These are phyloP conservation scores for Linnaemya tessellans DNA, from an alignment of 2,888 invertebrate genomes.

Conservation along the genomic window DNA sequence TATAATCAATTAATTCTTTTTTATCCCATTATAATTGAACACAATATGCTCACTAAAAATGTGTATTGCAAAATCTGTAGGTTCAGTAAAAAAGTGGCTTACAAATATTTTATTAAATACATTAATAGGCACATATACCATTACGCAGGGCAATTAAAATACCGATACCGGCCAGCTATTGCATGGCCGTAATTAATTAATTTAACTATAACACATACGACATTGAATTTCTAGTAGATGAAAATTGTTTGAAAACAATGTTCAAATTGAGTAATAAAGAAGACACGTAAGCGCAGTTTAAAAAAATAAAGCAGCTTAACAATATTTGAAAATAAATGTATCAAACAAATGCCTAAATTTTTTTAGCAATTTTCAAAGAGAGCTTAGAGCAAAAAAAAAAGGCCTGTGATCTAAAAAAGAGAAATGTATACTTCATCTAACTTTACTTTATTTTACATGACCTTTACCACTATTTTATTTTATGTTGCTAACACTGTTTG, in stretches of 20 bases:
- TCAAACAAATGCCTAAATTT: neutral
- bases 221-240: neutral
- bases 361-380: neutral
- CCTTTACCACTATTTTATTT: conserved; percentile 53
- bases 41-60: no score
- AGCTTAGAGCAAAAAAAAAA: conserved; percentile 8
- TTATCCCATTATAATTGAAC: no score
- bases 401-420: conserved; percentile 40
- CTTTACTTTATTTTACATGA: conserved; percentile 46
- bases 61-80: no score
- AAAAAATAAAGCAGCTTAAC: neutral
- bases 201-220: neutral
- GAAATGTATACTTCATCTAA: conserved; percentile 1
- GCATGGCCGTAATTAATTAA: neutral
- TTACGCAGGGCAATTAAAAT: neutral
- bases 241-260: neutral
- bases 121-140: neutral
- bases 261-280: neutral
- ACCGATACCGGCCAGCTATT: neutral
- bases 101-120: no score
- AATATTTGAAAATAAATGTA: neutral
- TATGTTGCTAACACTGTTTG: conserved; percentile 44
- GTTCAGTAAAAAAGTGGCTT: no score
- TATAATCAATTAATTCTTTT: no score
- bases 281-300: neutral